phyloP scores from a whole-genome alignment of 2,888 invertebrate genomes.

The Eristalis tenax region DNA sequence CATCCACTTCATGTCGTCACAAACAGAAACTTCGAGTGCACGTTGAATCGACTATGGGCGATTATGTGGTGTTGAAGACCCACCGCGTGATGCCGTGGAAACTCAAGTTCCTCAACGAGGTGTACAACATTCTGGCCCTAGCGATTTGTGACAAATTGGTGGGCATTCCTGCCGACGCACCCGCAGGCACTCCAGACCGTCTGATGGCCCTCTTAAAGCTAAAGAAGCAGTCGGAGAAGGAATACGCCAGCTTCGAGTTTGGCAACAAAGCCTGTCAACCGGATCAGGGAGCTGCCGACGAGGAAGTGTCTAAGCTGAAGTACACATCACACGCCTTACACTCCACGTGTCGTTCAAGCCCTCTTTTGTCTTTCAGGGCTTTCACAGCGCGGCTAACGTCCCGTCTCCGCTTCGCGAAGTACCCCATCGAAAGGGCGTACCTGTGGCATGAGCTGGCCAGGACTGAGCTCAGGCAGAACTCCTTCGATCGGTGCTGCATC shows the following conservation, averaged over 20 bases:
- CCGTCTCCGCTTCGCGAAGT: conserved; percentile 75
- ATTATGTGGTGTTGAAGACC: conserved; percentile 74
- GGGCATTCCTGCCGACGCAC: background rate
- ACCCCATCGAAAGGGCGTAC: conserved; percentile 76
- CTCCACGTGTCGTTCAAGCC: background rate
- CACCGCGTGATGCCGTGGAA: conserved; percentile 75
- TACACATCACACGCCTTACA: background rate
- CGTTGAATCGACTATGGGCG: conserved; percentile 74
- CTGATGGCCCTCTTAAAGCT: background rate
- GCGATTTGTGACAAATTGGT: conserved; percentile 71
- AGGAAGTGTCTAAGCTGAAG: background rate
- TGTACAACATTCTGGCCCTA: conserved; percentile 74
- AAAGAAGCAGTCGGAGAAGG: background rate
- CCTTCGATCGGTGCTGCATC: conserved; percentile 52
- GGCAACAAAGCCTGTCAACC: background rate
- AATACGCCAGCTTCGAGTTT: background rate
- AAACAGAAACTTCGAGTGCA: conserved; percentile 72
- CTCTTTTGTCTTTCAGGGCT: conserved; percentile 70
- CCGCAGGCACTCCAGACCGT: background rate
- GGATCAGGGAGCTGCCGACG: background rate
- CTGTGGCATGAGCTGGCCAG: conserved; percentile 76
- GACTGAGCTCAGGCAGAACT: conserved; percentile 73
- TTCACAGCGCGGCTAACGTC: conserved; percentile 73
- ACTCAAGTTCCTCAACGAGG: conserved; percentile 74
- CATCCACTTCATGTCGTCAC: too few relatives aligned